Conservation (phyloP, 2,113 vertebrate genomes). For the Micromys minutus region DNA sequence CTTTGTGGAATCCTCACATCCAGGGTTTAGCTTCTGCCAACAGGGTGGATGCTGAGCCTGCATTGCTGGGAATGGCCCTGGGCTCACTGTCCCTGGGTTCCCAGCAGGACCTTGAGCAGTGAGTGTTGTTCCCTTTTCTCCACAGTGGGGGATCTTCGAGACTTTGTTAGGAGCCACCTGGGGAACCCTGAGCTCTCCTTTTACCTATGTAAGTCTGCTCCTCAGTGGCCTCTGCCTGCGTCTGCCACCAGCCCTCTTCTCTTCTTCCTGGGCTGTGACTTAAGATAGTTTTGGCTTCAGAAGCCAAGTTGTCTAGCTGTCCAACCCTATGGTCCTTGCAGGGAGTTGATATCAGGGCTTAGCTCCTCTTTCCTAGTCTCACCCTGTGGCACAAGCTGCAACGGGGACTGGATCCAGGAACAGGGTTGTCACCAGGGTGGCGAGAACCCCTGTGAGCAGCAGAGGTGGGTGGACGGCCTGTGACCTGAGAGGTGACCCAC, state of each 20-base stretch:
- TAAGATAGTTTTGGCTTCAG: background rate
- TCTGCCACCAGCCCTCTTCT: background rate
- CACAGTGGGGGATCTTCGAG: slow-evolving; percentile 90
- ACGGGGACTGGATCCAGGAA: background rate
- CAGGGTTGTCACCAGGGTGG: background rate
- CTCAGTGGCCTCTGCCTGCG: background rate
- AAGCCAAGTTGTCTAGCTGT: background rate
- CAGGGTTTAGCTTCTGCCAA: background rate
- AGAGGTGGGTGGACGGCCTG: background rate
- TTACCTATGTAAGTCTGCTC: slow-evolving; percentile 92
- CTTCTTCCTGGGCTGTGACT: background rate
- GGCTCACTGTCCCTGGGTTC: background rate
- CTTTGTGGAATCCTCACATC: background rate
- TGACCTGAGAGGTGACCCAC: background rate
- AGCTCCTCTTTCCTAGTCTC: background rate
- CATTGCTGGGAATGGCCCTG: background rate
- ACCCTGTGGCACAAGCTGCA: background rate
- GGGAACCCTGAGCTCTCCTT: slow-evolving; percentile 89
- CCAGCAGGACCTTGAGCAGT: background rate
- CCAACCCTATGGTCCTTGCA: background rate
- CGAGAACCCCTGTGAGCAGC: background rate
- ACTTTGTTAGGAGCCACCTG: slow-evolving; percentile 92
- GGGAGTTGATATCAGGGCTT: background rate
- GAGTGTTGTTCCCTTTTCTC: slow-evolving; percentile 2
- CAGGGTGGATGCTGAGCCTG: background rate